Conservation (phyloP, 2,113 vertebrate genomes). For the Alligator sinensis region DNA sequence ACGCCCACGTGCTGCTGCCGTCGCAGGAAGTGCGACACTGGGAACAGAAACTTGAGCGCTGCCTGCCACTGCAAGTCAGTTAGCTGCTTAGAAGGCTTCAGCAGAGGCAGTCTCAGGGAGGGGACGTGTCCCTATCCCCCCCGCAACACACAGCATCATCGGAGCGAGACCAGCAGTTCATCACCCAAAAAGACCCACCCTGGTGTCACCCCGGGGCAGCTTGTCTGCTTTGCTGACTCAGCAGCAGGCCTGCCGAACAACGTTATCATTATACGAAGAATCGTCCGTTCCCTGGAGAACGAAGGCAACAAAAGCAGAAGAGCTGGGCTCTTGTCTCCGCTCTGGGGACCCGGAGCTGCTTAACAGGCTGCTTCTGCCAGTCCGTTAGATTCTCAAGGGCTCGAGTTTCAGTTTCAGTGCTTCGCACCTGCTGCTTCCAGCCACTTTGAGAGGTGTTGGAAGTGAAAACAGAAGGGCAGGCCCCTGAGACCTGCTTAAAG, state of each 20-base stretch:
- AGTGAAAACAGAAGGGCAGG: rapidly evolving
- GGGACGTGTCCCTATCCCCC: not conserved
- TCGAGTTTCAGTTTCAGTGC: not conserved
- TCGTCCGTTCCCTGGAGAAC: not conserved
- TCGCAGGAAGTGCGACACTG: not conserved
- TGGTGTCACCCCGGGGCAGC: not conserved
- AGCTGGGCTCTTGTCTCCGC: too few relatives aligned
- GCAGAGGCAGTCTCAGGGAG: not conserved
- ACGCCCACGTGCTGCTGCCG: not conserved
- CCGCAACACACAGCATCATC: not conserved
- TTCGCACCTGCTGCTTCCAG: not conserved
- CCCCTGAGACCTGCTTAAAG: too few relatives aligned
- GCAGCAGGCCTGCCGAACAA: not conserved
- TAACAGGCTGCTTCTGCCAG: not conserved
- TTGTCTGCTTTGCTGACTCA: not conserved
- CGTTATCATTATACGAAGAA: not conserved
- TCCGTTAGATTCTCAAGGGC: not conserved
- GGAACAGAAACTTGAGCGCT: not conserved
- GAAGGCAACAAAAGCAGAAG: not conserved
- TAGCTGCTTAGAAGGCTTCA: not conserved
- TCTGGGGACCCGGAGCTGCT: not conserved
- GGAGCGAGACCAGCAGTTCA: not conserved
- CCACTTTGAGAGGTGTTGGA: not conserved
- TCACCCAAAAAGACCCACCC: not conserved
- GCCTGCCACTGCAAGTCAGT: not conserved